Base-by-base conservation (phyloP, 2,888 invertebrate species). In the Didymodactylos carnosus region DNA sequence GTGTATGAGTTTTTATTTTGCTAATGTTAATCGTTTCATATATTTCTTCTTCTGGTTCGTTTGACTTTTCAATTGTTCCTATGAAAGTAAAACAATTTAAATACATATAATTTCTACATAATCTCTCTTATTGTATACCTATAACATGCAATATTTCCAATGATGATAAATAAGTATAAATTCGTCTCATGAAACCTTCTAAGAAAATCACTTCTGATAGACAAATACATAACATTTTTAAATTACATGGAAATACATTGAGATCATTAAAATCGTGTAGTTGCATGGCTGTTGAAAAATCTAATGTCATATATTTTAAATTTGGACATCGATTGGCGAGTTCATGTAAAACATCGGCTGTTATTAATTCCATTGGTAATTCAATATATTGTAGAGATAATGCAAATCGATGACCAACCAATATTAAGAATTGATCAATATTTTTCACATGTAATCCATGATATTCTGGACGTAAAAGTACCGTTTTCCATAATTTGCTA, bases 181-280 rank as follows among this genome's bases (percentile, higher is more conserved):
- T 98, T 84, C 98, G 94, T 78, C 98, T 86, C 93, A 99, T 95
- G 83, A 99, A 98, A 19, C 98, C 98, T 83, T 99, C 98, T 91
- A 99, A 92, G 85, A 99, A 99, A 84, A 99, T 99, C 77, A 98
- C 95, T 84, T 98, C 98, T 0, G 94, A 95, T 51, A 99, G 86
- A 78, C 98, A 99, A 80, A 98, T 91, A 83, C 92, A 92, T 85
- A 95, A 88, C 83, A 94, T 94, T 70, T 89, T 89, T 75, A 99
- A 86, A 83, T 97, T 94, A 14, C 97, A 94, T 4, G 98, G 98
- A 82, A 99, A 99, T 23, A 93, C 91, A 85, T 97, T 92, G 87
- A 99, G 89, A 84, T 94, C 94, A 78, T 94, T 95, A 86, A 98
- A 99, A 82, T 99, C 98, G 84, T 98, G 97, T 75, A 99, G 87